Base-by-base conservation (phyloP, 2,113 vertebrate genomes). In the Eurypyga helias region DNA sequence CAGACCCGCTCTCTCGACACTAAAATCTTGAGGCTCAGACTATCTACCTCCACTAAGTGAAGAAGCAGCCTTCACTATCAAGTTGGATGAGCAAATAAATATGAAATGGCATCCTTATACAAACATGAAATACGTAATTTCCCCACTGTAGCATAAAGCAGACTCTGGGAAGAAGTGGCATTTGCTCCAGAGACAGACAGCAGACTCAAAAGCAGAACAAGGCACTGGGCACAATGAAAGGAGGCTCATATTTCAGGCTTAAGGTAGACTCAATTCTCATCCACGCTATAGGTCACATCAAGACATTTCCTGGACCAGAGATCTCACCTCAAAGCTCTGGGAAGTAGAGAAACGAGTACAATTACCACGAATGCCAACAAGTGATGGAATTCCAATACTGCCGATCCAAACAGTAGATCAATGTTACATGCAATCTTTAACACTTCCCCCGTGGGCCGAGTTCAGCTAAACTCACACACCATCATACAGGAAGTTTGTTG, bases 371-470 rank as follows among this genome's bases (percentile, higher is more conserved):
- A 85, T 17, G 28, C 8, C 29, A 52, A 61, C 17, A 83, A 72
- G 38, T 6, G 7, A 80, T 33, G 23, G n/a, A 85, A 90, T 70
- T 78, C 36, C 70, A 95, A 6, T 24, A 73, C 78, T 29, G 48
- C 33, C 28, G 28, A 76, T 80, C 31, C 29, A 94, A 92, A 83
- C 33, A 8, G 36, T 29, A 62, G 17, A 81, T n/a, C 20, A 43
- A 10, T 10, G 18, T 41, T 41, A 76, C 71, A 72, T 28, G 5
- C 3, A 43, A 41, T 49, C 69, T 61, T 78, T 70, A 61, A 41
- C 20, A 61, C 13, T 57, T 70, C 26, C 21, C 28, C 38, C 11
- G 17, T 9, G 16, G 38, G 52, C 16, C 0, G 0, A 86, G 19
- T 80, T 86, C 43, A 52, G 49, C 21, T 41, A 49, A 71, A 51